These are phyloP conservation scores for Drosophila sulfurigaster DNA, from an alignment of 1,140 invertebrate genomes.

Conservation along the genomic window DNA sequence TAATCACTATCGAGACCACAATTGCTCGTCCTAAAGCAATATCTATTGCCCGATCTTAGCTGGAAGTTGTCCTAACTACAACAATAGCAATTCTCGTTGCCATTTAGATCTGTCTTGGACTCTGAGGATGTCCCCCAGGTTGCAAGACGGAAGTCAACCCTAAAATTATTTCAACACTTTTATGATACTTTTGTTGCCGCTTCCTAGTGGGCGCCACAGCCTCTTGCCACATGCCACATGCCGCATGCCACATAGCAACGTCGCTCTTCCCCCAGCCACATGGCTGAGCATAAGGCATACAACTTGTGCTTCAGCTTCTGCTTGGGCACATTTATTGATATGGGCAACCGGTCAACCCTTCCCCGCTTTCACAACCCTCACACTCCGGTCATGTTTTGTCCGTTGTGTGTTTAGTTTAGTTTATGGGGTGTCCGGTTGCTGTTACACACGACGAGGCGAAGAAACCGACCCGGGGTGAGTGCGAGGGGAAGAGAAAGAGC, in stretches of 20 bases:
- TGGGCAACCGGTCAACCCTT: conserved; percentile 36
- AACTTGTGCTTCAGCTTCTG: conserved; percentile 15
- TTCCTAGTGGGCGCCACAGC: conserved; percentile 31
- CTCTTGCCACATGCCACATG: neutral
- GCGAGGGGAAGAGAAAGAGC: neutral
- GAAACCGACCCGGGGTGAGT: neutral
- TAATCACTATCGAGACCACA: too few relatives aligned
- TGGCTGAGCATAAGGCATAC: conserved; percentile 64
- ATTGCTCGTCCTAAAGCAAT: too few relatives aligned
- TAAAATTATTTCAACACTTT: conserved; percentile 78
- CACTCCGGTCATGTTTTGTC: neutral
- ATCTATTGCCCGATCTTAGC: too few relatives aligned
- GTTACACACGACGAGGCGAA: conserved; percentile 23
- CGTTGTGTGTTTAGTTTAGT: conserved; percentile 54
- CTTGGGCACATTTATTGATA: conserved; percentile 54
- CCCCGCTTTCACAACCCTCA: neutral
- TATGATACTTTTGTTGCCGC: conserved; percentile 54
- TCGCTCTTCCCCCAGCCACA: conserved; percentile 28
- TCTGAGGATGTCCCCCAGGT: conserved; percentile 1
- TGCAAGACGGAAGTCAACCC: conserved; percentile 71
- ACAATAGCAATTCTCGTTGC: neutral
- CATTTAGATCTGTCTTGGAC: neutral
- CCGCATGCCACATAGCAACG: neutral
- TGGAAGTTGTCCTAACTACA: neutral
- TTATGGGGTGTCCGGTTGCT: conserved; percentile 80